Base-by-base conservation (phyloP, 2,113 vertebrate genomes). In the Spea multiplicata region DNA sequence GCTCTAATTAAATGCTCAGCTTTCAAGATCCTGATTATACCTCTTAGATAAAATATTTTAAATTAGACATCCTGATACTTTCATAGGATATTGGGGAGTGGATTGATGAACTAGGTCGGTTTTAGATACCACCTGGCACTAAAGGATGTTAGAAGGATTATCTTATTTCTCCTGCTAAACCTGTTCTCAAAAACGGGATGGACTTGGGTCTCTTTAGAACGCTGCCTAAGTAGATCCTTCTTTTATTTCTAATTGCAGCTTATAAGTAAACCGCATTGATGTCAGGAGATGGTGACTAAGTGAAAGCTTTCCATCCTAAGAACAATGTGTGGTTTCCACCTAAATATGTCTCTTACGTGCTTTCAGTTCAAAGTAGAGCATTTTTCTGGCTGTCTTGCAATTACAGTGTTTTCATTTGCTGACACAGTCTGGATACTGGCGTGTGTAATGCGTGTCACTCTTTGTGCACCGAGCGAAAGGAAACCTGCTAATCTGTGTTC, bases 251-350 rank as follows among this genome's bases (percentile, higher is more conserved):
- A 70, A 70, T 70, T 77, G 75, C 55, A 62, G 75, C 12, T 71
- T 61, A 50, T 48, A 61, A 62, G 59, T 68, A 76, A 77, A 71
- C 66, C 75, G 14, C 75, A 77, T 71, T 77, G 66, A 77, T 70
- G 66, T 71, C 66, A 77, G 49, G 44, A 61, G 62, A 13, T 67
- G 48, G 44, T 77, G 75, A 70, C 66, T 77, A 69, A 77, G 66
- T 70, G 44, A 77, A 71, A 30, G 13, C 13, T 62, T 77, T 77
- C 52, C 45, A 61, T 69, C 44, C 55, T 44, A n/a, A 76, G 50
- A 68, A 76, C 64, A 68, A 59, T 48, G 45, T 76, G 53, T 13
- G 44, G 52, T 69, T 76, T 76, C 12, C n/a, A 12, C 44, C 44
- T 53, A n/a, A 44, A 47, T 47, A 47, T 46, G 13, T 66, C 62